Conservation (phyloP, 2,888 invertebrate genomes). For the Theristus sp. region DNA sequence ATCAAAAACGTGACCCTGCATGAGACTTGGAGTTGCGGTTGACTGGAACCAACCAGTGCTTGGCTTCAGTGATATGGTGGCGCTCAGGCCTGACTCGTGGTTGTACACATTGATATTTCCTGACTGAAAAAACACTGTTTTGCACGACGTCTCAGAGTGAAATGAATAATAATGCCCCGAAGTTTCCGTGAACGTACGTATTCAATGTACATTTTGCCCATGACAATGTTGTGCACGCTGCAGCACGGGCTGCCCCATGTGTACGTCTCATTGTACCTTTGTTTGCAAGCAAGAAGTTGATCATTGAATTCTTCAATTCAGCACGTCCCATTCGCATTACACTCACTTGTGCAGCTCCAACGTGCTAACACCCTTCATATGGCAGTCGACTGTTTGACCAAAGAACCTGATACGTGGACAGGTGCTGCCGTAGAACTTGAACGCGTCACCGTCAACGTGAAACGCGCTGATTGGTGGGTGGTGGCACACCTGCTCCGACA, state of each 20-base stretch:
- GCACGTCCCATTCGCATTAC: too few relatives aligned
- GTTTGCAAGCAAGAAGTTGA: too few relatives aligned
- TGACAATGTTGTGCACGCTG: conserved; percentile 84
- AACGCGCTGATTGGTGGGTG: conserved; percentile 90
- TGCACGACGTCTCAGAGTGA: too few relatives aligned
- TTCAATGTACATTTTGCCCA: conserved; percentile 89
- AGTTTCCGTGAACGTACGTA: too few relatives aligned
- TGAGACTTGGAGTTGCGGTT: conserved; percentile 1
- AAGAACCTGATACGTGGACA: conserved; percentile 86
- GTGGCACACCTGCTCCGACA: conserved; percentile 47
- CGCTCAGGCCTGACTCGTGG: conserved; percentile 39
- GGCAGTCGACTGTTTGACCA: conserved; percentile 82
- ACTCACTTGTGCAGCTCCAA: conserved; percentile 20
- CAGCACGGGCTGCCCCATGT: conserved; percentile 88
- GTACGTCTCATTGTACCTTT: conserved; percentile 70
- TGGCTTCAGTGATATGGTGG: conserved; percentile 66
- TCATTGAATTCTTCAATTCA: too few relatives aligned
- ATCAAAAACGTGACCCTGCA: conserved; percentile 3
- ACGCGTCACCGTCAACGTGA: conserved; percentile 62
- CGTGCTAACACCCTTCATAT: conserved; percentile 55
- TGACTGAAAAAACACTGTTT: too few relatives aligned
- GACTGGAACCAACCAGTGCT: conserved; percentile 52
- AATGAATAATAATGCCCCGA: too few relatives aligned
- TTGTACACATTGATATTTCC: conserved; percentile 30
- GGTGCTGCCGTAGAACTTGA: conserved; percentile 76